Base-by-base conservation (phyloP, 2,797 vertebrate species). In the Cryptoblepharus egeriae region DNA sequence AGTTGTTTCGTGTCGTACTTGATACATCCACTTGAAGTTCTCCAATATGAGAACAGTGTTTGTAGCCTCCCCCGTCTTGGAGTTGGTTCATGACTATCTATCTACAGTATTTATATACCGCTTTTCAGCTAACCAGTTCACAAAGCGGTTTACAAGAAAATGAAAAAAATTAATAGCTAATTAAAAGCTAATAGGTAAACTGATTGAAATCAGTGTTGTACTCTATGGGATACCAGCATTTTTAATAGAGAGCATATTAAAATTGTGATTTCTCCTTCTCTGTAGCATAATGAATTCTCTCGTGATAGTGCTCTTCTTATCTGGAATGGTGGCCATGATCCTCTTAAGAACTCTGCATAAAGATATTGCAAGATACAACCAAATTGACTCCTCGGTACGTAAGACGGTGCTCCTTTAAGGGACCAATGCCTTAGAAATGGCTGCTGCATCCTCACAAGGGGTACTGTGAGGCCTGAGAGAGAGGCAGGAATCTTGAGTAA, bases 291-390 rank as follows among this genome's bases (percentile, higher is more conserved):
- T 98, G 97, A 99, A 98, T 95, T 98, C 97, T 45, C 93, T 99
- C 49, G 97, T 98, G 79, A 97, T 98, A 77, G 96, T 97, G 84
- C 96, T 99, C 67, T 98, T 98, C 94, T 95, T 99, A 76, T 98
- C 97, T 87, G 98, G 97, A 69, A 98, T 98, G 97, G 97, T 98
- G 89, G 97, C 97, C 85, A 97, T 98, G 97, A 97, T 98, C 82
- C 97, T 98, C 94, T 90, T 98, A 90, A 96, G 96, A 89, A 98
- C 97, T 4, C 93, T 98, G 86, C 97, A 98, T 92, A 98, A 96
- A 93, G 97, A 98, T 90, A 98, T 98, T 89, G 97, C 97, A 88
- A 96, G 96, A 97, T 98, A 98, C 91, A 99, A 98, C 93, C 97
- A 97, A 86, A 96, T 97, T 20, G 97, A 97, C 77, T 94, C 90